These are phyloP conservation scores for Pantherophis alleghaniensis DNA, from an alignment of 2,797 vertebrate species.

Conservation along the genomic window DNA sequence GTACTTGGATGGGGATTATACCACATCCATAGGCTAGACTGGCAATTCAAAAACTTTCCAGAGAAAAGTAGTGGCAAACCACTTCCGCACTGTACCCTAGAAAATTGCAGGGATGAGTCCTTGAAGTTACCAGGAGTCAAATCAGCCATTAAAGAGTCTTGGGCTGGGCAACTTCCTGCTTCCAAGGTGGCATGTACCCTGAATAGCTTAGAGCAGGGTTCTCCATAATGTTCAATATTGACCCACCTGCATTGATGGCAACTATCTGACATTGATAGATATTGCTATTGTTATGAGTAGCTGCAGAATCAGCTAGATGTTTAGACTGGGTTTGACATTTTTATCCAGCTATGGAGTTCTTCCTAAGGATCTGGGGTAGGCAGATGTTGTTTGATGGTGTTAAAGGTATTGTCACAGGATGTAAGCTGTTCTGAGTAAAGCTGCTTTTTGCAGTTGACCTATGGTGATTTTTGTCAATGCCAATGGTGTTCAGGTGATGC, in stretches of 20 bases:
- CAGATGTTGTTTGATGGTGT: no score
- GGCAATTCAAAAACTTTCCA: neutral
- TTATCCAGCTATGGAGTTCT: no score
- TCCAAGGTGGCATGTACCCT: neutral
- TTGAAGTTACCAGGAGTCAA: neutral
- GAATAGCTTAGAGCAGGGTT: neutral
- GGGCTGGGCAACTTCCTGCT: neutral
- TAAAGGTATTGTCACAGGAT: no score
- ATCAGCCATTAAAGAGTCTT: neutral
- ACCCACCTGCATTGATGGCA: no score
- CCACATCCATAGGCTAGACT: neutral
- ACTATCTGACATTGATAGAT: neutral
- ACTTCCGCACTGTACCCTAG: neutral
- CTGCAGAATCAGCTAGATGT: no score
- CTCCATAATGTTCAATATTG: neutral
- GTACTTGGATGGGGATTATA: neutral
- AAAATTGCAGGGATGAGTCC: neutral
- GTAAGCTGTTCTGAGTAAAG: no score
- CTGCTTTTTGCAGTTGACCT: no score
- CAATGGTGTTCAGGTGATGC: no score
- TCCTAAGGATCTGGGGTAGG: no score
- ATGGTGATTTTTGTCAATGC: no score
- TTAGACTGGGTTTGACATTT: no score
- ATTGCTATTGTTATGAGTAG: neutral
- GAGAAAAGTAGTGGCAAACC: neutral